Base-by-base conservation (phyloP, 1,140 invertebrate genomes). In the Magallana angulata region DNA sequence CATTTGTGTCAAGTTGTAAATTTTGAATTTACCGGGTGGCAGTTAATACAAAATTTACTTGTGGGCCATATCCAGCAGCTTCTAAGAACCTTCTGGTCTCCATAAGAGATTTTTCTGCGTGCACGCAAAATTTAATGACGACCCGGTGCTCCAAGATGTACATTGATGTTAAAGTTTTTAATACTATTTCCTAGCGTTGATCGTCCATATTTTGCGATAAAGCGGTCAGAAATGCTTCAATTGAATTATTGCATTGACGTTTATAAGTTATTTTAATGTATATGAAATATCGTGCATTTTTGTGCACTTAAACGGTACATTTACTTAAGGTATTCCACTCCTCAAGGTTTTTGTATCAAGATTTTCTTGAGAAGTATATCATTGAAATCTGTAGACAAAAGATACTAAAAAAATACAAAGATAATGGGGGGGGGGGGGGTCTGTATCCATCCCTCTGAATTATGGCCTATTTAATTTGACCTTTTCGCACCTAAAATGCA, bases 251-350 rank as follows among this genome's bases (percentile, higher is more conserved):
- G 18, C 18, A 12, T 60, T 60, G 9, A 60, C 59, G 16, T 60
- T 9, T 60, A 60, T 60, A 60, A 12, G 59, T 60, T 60, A 60
- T 60, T 60, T 2, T 60, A 16, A 60, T 16, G 59, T 60, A 60
- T 60, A 60, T 60, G 59, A 60, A 60, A 60, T 60, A 60, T 60
- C 59, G 59, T 60, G 9, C 59, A 60, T 60, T 60, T 60, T 60
- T 4, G 7, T 60, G 59, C 59, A 1, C 59, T 60, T 60, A 60
- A 12, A 60, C 9, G 9, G 59, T 60, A 60, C 59, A 12, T 16
- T 12, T 1, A 36, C 36, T 12, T 60, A 12, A 24, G 18, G 18
- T 24, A 24, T 24, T 0, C 18, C 18, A 24, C 18, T 24, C 18
- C 18, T 24, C 18, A 24, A 24, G 18, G 18, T 24, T 24, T 24